Base-by-base conservation (phyloP, 2,113 vertebrate species). In the Halichoerus grypus region DNA sequence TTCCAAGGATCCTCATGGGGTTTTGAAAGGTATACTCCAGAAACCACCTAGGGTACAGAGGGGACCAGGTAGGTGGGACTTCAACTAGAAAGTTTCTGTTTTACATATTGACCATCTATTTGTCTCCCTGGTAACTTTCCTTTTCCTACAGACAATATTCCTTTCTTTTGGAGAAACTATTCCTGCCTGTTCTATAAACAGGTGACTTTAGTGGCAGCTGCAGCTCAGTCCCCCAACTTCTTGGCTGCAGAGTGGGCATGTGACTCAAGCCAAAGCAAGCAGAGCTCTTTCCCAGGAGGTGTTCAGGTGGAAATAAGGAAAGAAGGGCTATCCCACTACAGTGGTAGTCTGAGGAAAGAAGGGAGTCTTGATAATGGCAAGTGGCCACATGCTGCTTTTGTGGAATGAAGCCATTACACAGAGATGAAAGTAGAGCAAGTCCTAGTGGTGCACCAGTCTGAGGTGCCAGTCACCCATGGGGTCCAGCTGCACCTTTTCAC, bases 181-280 rank as follows among this genome's bases (percentile, higher is more conserved):
- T 86, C 36, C 51, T 91, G 10, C 57, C 53, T 59, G 0, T 83
- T 74, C 39, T 76, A 59, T 26, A 71, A 92, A 83, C 11, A 89
- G 11, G 22, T 93, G 57, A 83, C 72, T 79, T 46, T 83, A 93
- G 42, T 55, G 39, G n/a, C 18, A 80, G 39, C 55, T 84, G 21
- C 13, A 69, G 49, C 39, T 88, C 49, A 85, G 53, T 95, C 55
- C 63, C 77, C 61, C 59, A 79, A 80, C 33, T 87, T 88, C 82
- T 85, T 97, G 65, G 26, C 57, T 89, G 22, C 2, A 57, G 14
- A n/a, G 24, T 93, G 24, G 39, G n/a, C 18, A 59, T 69, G 74
- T 63, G 49, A 96, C 61, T 79, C 59, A 97, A 91, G 26, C 39
- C 31, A 76, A 76, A 96, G 36, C 49, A 96, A 85, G 42, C 13